phyloP scores from a whole-genome alignment of 2,113 vertebrate species.

The Tragelaphus buxtoni region DNA sequence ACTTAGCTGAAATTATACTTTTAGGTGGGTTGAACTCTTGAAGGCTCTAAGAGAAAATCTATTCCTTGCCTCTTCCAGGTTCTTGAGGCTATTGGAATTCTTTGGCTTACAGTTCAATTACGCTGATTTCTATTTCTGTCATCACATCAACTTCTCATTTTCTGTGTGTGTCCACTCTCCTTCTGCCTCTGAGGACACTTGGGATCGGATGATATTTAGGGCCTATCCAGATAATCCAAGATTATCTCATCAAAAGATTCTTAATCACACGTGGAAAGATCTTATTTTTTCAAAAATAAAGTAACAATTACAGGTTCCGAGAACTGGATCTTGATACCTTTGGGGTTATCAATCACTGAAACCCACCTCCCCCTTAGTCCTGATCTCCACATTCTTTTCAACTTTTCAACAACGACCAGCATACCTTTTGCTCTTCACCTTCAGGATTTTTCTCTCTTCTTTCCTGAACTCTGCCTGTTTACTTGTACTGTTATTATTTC shows the following conservation, averaged over 20 bases:
- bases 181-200: neutral
- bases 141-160: neutral
- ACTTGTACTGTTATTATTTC: neutral
- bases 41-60: neutral
- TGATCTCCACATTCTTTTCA: neutral
- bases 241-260: neutral
- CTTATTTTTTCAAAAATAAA: neutral
- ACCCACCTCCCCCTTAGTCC: neutral
- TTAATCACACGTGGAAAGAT: neutral
- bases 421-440: neutral
- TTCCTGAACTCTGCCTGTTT: neutral
- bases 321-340: neutral
- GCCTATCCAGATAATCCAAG: neutral
- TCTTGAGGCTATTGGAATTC: neutral
- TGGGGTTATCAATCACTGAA: neutral
- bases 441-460: neutral
- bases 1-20: neutral
- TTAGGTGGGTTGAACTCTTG: neutral
- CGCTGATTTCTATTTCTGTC: neutral
- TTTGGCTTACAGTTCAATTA: neutral
- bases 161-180: neutral
- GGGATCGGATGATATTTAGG: neutral
- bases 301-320: neutral
- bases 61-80: neutral
- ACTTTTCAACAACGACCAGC: neutral